A percentile compares a stretch with the other conserved stretches of the same genome.
These are phyloP conservation scores for Pomatostomus ruficeps DNA, from an alignment of 2,113 vertebrate genomes.

Conservation along the genomic window DNA sequence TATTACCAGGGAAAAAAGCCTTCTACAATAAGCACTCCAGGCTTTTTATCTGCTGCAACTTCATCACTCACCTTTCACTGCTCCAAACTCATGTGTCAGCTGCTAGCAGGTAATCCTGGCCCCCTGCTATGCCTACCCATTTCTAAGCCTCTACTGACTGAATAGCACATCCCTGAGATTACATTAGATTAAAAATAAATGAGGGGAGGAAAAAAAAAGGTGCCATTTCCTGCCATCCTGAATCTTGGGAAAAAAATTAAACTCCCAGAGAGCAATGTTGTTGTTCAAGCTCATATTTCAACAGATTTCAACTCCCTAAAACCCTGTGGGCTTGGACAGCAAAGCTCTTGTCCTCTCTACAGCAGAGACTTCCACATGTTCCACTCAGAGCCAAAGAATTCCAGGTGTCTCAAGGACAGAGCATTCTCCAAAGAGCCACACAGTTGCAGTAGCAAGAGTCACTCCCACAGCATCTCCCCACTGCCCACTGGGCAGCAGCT, in stretches of 20 bases:
- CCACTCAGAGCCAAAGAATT: neutral
- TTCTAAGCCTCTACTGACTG: neutral
- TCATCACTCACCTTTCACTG: neutral
- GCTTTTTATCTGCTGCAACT: neutral
- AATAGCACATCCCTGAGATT: neutral
- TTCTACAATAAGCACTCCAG: neutral
- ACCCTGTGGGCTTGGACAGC: neutral
- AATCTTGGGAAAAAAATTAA: neutral
- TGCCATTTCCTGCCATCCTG: neutral
- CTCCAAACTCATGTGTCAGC: neutral
- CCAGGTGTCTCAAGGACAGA: neutral
- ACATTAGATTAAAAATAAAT: neutral
- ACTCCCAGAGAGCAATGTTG: neutral
- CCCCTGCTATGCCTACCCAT: neutral
- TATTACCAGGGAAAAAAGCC: neutral
- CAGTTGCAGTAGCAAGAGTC: accelerated
- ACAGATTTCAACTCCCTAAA: neutral
- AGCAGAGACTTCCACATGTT: neutral
- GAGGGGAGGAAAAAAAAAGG: accelerated
- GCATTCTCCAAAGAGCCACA: neutral
- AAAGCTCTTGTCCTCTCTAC: neutral
- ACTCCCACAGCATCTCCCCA: neutral
- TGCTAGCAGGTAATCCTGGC: neutral
- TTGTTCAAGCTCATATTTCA: neutral
- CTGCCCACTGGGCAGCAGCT: neutral